These are phyloP conservation scores for Oxycera nigricornis DNA, from an alignment of 2,888 invertebrate species.

Conservation along the genomic window DNA sequence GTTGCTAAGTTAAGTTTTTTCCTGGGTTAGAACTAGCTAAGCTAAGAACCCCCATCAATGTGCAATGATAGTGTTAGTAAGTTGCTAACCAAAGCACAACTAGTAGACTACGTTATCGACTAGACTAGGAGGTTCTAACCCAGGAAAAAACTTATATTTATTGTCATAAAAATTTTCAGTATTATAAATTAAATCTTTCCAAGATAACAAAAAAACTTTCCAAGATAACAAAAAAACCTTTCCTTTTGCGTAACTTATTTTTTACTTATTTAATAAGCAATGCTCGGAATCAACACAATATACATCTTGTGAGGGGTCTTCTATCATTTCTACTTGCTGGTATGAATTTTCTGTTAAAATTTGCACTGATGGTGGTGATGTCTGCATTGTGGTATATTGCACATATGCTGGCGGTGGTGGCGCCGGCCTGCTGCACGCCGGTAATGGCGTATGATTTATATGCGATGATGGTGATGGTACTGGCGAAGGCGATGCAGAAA, in stretches of 20 bases:
- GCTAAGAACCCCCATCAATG: too few relatives aligned
- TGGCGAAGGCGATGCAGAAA: not conserved
- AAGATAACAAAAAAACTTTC: too few relatives aligned
- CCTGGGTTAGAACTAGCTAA: too few relatives aligned
- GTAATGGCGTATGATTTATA: not conserved
- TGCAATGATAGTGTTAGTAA: too few relatives aligned
- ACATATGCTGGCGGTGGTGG: not conserved
- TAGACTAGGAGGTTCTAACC: too few relatives aligned
- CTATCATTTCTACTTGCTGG: not conserved
- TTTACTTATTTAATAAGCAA: too few relatives aligned
- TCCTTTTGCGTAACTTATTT: too few relatives aligned
- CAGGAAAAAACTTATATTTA: too few relatives aligned
- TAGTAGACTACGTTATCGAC: too few relatives aligned
- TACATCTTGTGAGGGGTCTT: not conserved
- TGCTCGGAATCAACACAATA: not conserved
- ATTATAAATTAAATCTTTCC: not conserved
- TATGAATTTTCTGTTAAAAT: not conserved
- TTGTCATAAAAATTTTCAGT: not conserved
- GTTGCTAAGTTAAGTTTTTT: too few relatives aligned
- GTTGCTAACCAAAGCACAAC: too few relatives aligned
- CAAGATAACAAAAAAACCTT: too few relatives aligned
- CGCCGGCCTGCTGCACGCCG: not conserved
- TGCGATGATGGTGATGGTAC: not conserved
- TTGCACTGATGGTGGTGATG: not conserved
- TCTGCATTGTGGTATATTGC: not conserved